Percentiles rank a stretch among this genome's conserved stretches.
These are phyloP conservation scores for Spisula solida DNA, from an alignment of 2,888 invertebrate genomes.

Conservation along the genomic window DNA sequence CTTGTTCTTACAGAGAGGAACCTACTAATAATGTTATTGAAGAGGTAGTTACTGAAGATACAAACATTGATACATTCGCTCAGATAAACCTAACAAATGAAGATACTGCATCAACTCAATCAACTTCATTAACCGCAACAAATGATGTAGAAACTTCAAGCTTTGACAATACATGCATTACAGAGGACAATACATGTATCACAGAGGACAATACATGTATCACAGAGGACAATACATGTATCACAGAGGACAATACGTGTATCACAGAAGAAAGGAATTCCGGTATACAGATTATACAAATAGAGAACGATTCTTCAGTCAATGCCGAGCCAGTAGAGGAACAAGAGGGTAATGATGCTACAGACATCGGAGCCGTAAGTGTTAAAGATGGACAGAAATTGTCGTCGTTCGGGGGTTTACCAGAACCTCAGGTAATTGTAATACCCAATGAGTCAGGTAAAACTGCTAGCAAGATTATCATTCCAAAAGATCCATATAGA, in stretches of 20 bases:
- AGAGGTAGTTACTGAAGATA: constrained; percentile 65
- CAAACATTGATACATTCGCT: constrained; percentile 42
- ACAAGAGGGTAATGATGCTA: neutral
- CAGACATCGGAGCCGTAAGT: neutral
- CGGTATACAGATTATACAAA: neutral
- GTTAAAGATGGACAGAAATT: neutral
- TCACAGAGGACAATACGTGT: neutral
- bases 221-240: neutral
- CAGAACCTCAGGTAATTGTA: constrained; percentile 42
- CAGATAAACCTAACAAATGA: constrained; percentile 46
- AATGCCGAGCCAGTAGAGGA: neutral
- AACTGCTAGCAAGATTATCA: constrained; percentile 24
- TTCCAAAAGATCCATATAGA: constrained; percentile 47
- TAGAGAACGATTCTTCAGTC: neutral
- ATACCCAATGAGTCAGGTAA: constrained; percentile 33
- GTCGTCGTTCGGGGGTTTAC: neutral
- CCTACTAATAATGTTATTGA: constrained; percentile 47
- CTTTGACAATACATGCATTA: neutral
- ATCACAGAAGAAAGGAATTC: neutral
- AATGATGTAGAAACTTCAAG: neutral
- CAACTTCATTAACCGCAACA: neutral
- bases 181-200: neutral
- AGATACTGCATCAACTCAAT: neutral
- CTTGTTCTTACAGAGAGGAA: constrained; percentile 3
- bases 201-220: neutral